Evolutionary conservation across 2,888 invertebrate genomes (phyloP).

Genomic region (Eupithecia tripunctaria): DNA sequence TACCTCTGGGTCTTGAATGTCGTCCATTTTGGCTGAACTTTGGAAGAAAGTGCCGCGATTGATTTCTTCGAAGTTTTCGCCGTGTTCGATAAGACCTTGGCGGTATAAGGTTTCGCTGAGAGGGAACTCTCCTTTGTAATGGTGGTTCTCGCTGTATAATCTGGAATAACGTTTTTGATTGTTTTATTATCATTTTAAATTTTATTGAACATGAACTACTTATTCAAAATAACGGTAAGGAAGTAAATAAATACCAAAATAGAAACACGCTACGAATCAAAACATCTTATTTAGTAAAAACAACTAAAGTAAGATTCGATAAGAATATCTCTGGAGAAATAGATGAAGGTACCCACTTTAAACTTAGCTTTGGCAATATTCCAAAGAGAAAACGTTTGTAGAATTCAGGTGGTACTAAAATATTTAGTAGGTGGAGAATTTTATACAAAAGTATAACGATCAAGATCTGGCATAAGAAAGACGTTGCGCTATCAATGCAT

Average conservation of each 20-base stretch:
- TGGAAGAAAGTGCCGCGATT: slow-evolving; percentile 70
- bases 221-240: not conserved
- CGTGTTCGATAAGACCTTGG: slow-evolving; percentile 62
- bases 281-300: not conserved
- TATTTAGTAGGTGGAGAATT: slow-evolving; percentile 16
- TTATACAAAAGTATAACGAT: not conserved
- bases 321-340: slow-evolving; percentile 1
- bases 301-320: not conserved
- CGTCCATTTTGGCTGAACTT: slow-evolving; percentile 64
- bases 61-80: slow-evolving; percentile 65
- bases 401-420: slow-evolving; percentile 26
- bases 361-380: slow-evolving; percentile 27
- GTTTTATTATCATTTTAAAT: not conserved
- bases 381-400: slow-evolving; percentile 31
- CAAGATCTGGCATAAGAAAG: not conserved
- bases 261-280: not conserved
- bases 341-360: slow-evolving; percentile 12
- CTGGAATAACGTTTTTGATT: slow-evolving; percentile 46
- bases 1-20: slow-evolving; percentile 70
- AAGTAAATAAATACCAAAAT: not conserved
- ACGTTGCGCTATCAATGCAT: not conserved
- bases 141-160: slow-evolving; percentile 63
- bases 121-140: slow-evolving; percentile 61
- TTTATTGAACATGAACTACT: not conserved
- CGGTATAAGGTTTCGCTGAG: slow-evolving; percentile 64